phyloP scores from a whole-genome alignment of 2,888 invertebrate genomes.

The Synanthedon tipuliformis region DNA sequence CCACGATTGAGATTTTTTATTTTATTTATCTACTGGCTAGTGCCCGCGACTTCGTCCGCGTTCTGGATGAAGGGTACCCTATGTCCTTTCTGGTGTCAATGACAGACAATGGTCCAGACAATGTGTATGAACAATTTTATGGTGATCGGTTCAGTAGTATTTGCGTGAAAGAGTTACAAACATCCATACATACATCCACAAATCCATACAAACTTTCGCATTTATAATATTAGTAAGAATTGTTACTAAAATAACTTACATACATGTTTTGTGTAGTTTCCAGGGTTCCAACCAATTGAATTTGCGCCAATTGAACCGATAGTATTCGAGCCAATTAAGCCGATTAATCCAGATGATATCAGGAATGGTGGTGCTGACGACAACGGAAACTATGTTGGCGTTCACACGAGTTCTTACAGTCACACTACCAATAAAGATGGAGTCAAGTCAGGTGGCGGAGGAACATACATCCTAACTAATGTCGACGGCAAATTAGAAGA shows the following conservation, averaged over 20 bases:
- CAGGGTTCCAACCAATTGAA: neutral
- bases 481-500: conserved; percentile 71
- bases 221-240: too few species aligned
- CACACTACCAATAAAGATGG: conserved; percentile 60
- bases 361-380: neutral
- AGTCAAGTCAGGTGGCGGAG: conserved; percentile 57
- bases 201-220: too few species aligned
- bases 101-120: too few species aligned
- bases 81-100: too few species aligned
- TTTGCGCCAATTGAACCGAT: neutral
- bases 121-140: too few species aligned
- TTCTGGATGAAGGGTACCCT: too few species aligned
- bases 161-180: too few species aligned
- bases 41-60: too few species aligned
- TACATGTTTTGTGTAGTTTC: neutral
- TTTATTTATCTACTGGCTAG: too few species aligned
- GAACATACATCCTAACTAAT: conserved; percentile 69
- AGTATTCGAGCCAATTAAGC: neutral
- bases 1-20: too few species aligned
- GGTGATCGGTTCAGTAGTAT: too few species aligned
- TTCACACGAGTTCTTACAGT: conserved; percentile 8
- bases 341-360: neutral
- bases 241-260: neutral
- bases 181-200: too few species aligned
- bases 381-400: conserved; percentile 10